Base-by-base conservation (phyloP, 2,888 invertebrate genomes). In the Crioceris asparagi region DNA sequence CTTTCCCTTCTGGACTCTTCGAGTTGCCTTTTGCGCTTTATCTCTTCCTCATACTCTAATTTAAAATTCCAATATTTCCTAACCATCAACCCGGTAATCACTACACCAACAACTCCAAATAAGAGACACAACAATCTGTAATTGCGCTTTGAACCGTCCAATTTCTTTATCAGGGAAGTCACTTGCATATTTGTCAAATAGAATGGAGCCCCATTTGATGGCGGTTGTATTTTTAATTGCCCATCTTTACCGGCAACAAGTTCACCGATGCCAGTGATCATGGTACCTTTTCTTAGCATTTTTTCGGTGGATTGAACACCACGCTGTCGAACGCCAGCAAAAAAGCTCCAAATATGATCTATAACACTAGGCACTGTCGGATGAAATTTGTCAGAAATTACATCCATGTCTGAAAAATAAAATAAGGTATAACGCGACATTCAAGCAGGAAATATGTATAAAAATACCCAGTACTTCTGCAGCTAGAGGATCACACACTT, bases 261-360 rank as follows among this genome's bases (percentile, higher is more conserved):
- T 64, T 88, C 78, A 10, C 92, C 92, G 35, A 91, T 77, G 3
- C 69, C 48, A 1, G 90, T 83, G 29, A 91, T 72, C 45, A 80
- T 74, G 32, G 84, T 79, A 11, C 86, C 88, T 53, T 83, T 83
- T 1, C 85, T 68, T 3, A 92, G 67, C 75, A 92, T 83, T 64
- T 83, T 80, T 59, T 92, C 92, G 32, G 86, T 87, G 4, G 84
- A 83, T 61, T 91, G 88, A 15, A 88, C 66, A 0, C 91, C 91
- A 43, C 84, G 75, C 55, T 84, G 83, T 1, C 83, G 71, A 12
- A 87, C 78, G 12, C 90, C 88, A 49, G 81, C 79, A 56, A 91
- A 79, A 61, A 87, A 85, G 2, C 87, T 87, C 74, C 87, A 82
- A 15, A 90, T 70, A 53, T 83, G 81, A 62, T 87, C 83, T 43